A percentile compares a stretch with the other conserved stretches of the same genome.
Evolutionary conservation across 2,113 vertebrate genomes (phyloP).

Genomic region (Crypturellus undulatus): DNA sequence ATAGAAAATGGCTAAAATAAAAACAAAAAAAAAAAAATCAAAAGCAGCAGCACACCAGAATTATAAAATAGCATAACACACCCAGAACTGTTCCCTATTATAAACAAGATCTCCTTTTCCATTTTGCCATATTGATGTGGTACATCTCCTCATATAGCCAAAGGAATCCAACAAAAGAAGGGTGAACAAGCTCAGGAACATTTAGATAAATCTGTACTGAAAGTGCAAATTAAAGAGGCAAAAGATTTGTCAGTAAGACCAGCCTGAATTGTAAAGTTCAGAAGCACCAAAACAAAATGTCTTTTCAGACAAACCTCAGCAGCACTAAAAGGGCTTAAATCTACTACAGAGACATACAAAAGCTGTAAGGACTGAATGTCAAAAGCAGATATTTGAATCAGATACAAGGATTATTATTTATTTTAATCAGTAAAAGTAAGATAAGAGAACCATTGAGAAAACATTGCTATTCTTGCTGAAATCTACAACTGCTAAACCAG

Average conservation of each 20-base stretch:
- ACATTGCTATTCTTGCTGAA: constrained; percentile 12
- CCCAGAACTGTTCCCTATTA: background rate
- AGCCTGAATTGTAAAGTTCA: background rate
- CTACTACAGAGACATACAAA: background rate
- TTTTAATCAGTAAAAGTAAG: background rate
- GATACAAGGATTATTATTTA: background rate
- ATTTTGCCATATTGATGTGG: background rate
- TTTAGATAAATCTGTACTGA: background rate
- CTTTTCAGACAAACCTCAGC: background rate
- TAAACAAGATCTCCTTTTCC: background rate
- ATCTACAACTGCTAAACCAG: background rate
- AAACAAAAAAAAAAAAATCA: background rate
- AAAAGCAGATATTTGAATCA: constrained; percentile 25
- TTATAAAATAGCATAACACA: background rate
- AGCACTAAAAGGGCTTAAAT: background rate
- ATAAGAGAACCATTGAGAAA: constrained; percentile 49
- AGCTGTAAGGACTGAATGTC: background rate
- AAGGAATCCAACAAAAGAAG: background rate
- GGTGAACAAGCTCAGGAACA: background rate
- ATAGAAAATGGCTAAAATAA: background rate
- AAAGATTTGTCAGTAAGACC: background rate
- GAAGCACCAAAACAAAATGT: background rate
- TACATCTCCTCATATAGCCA: background rate
- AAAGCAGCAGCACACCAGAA: background rate
- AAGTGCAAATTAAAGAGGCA: background rate